A percentile compares a stretch with the other conserved stretches of the same genome.
These are phyloP conservation scores for Drosophila varians DNA, from an alignment of 1,140 invertebrate species.

Conservation along the genomic window DNA sequence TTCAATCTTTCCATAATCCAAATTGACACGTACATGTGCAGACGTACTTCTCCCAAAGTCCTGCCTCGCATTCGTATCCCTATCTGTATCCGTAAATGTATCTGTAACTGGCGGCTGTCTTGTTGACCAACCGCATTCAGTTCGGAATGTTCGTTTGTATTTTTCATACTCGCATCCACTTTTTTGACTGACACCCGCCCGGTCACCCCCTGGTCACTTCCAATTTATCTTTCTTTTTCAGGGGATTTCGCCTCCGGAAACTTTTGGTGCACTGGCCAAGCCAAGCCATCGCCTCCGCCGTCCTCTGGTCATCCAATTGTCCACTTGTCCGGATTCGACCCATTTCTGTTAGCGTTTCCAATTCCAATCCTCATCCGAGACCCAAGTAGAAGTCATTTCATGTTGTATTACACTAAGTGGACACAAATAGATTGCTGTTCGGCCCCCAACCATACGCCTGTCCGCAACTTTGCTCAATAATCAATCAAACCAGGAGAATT, in stretches of 20 bases:
- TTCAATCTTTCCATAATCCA: conserved; percentile 75
- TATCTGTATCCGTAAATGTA: conserved; percentile 5
- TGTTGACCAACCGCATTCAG: conserved; percentile 74
- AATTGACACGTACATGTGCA: conserved; percentile 68
- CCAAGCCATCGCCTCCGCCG: neutral
- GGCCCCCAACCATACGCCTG: conserved; percentile 52
- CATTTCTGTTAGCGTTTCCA: conserved; percentile 27
- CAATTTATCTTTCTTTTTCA: conserved; percentile 72
- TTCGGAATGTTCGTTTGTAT: conserved; percentile 70
- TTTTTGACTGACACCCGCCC: conserved; percentile 54
- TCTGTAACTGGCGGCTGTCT: conserved; percentile 43
- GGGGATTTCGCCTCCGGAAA: conserved; percentile 52
- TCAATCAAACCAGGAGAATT: conserved; percentile 71
- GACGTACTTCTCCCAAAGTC: conserved; percentile 50
- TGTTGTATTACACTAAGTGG: conserved; percentile 77
- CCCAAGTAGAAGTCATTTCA: conserved; percentile 36
- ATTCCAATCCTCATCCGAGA: neutral
- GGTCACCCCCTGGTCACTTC: conserved; percentile 59
- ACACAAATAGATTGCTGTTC: conserved; percentile 77
- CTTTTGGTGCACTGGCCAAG: conserved; percentile 41
- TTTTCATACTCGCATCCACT: conserved; percentile 69
- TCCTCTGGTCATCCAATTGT: neutral
- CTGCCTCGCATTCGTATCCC: conserved; percentile 12
- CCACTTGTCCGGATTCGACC: conserved; percentile 26
- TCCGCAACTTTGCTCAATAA: conserved; percentile 81